A percentile compares a stretch with the other conserved stretches of the same genome.
These are phyloP conservation scores for Protaetia brevitarsis DNA, from an alignment of 1,140 invertebrate genomes.

Conservation along the genomic window DNA sequence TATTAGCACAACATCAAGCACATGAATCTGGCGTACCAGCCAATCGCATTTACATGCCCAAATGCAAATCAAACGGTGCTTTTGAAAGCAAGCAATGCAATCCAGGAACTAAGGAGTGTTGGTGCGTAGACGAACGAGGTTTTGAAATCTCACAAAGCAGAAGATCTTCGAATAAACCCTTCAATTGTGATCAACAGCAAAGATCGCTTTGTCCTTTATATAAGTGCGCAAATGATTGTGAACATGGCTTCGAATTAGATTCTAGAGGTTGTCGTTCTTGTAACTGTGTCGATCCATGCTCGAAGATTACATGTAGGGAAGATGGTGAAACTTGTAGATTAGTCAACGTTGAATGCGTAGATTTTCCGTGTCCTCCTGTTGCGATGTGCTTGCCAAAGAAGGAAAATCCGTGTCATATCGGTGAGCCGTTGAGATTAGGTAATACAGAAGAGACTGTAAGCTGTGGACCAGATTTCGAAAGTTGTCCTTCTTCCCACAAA, in stretches of 20 bases:
- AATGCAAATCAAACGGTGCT: constrained; percentile 71
- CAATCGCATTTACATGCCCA: constrained; percentile 71
- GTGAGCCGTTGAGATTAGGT: constrained; percentile 59
- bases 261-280: constrained; percentile 71
- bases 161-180: constrained; percentile 43
- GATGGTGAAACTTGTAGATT: constrained; percentile 66
- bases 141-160: constrained; percentile 69
- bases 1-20: constrained; percentile 68
- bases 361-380: constrained; percentile 67
- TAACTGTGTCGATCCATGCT: constrained; percentile 74
- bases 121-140: constrained; percentile 85
- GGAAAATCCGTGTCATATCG: constrained; percentile 70
- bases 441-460: constrained; percentile 57
- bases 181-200: constrained; percentile 45
- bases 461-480: constrained; percentile 70
- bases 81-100: constrained; percentile 80
- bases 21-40: constrained; percentile 73
- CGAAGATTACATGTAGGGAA: constrained; percentile 65
- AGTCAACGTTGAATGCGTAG: constrained; percentile 52
- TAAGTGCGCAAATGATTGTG: constrained; percentile 63
- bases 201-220: constrained; percentile 57
- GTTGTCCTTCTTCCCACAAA: constrained; percentile 79
- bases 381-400: constrained; percentile 74
- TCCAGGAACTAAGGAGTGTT: constrained; percentile 70
- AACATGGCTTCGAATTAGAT: constrained; percentile 67